Conservation (phyloP, 2,113 vertebrate species). For the Melanocharis versteri region DNA sequence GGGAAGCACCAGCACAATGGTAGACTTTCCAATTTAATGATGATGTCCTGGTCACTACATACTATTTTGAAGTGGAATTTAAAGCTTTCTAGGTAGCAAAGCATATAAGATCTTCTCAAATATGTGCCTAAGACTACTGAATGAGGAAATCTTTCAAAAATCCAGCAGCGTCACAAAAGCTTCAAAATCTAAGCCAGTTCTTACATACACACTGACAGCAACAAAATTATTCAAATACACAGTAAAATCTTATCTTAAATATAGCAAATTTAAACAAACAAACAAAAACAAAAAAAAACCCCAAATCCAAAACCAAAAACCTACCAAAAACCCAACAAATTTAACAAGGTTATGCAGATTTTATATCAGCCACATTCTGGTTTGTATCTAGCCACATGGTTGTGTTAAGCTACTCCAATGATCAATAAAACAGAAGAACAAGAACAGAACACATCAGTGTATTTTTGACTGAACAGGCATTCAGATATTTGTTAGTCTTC, state of each 20-base stretch:
- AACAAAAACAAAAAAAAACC: not conserved
- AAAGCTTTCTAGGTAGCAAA: not conserved
- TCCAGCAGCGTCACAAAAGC: not conserved
- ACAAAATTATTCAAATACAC: not conserved
- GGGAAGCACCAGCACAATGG: not conserved
- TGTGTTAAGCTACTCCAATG: not conserved
- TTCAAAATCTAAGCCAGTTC: not conserved
- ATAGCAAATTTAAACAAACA: not conserved
- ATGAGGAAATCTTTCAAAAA: not conserved
- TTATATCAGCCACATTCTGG: not conserved
- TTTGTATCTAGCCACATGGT: not conserved
- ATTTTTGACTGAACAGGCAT: not conserved
- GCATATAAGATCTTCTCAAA: not conserved
- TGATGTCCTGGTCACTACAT: not conserved
- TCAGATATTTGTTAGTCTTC: not conserved
- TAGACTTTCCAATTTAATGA: not conserved
- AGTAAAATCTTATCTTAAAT: not conserved
- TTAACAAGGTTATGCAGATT: not conserved
- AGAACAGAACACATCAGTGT: not conserved
- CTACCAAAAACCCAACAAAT: accelerated
- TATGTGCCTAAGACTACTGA: not conserved
- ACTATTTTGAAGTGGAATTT: not conserved
- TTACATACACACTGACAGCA: not conserved
- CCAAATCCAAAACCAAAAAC: not conserved
- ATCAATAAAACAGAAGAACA: not conserved